Evolutionary conservation across 2,888 invertebrate species (phyloP).

Genomic region (Orchesella flavescens): DNA sequence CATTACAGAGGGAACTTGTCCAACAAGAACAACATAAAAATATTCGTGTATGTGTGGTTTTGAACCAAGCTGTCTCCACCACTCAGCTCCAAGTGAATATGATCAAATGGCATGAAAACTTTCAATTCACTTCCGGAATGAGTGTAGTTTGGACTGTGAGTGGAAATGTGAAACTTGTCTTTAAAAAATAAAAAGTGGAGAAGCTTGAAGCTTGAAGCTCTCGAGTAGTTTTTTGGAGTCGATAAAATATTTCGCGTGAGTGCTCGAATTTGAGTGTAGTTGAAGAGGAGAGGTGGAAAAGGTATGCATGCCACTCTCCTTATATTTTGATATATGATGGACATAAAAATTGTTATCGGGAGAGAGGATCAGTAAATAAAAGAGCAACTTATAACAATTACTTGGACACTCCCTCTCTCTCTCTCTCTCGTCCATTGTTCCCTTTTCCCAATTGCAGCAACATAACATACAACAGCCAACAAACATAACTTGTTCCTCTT

Average conservation of each 20-base stretch:
- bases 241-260: background rate
- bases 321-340: constrained; percentile 66
- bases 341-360: constrained; percentile 66
- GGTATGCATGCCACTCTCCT: constrained; percentile 8
- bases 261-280: background rate
- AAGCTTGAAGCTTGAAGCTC: background rate
- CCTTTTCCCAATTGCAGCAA: constrained; percentile 5
- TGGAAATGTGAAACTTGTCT: background rate
- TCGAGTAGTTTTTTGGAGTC: no score
- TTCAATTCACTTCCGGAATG: constrained; percentile 50
- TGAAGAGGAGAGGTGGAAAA: background rate
- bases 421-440: constrained; percentile 23
- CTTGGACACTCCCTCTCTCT: constrained; percentile 58
- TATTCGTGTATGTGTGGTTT: background rate
- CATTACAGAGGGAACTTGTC: no score
- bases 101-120: constrained; percentile 56
- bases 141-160: background rate
- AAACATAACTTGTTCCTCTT: constrained; percentile 15
- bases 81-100: background rate
- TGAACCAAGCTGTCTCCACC: background rate
- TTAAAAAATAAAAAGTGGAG: background rate
- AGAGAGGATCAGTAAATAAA: constrained; percentile 68
- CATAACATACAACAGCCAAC: background rate
- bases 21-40: no score
- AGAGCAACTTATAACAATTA: constrained; percentile 68